phyloP scores from a whole-genome alignment of 2,888 invertebrate species.

The Macrophya alboannulata region DNA sequence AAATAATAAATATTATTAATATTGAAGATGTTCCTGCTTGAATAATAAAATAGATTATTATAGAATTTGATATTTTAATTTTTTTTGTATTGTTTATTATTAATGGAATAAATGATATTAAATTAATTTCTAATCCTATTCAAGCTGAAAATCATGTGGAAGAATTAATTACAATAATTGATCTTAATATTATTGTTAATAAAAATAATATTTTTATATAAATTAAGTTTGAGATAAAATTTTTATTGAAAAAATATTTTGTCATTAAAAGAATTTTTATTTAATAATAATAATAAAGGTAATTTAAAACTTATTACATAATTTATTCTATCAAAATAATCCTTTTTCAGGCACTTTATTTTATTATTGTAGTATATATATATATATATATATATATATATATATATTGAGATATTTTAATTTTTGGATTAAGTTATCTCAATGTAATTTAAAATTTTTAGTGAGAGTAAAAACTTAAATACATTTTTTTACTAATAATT shows the following conservation, averaged over 20 bases:
- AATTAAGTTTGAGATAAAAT: neutral
- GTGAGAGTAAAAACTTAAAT: no score
- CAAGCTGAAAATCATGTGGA: slow-evolving; percentile 81
- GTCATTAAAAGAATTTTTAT: no score
- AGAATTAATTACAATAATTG: slow-evolving; percentile 81
- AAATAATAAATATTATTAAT: slow-evolving; percentile 70
- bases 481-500: no score
- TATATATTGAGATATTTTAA: no score
- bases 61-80: slow-evolving; percentile 80
- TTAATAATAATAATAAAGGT: slow-evolving; percentile 9
- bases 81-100: slow-evolving; percentile 76
- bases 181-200: slow-evolving; percentile 80
- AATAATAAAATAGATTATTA: slow-evolving; percentile 84
- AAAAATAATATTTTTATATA: slow-evolving; percentile 81
- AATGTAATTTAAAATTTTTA: no score
- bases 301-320: slow-evolving; percentile 49
- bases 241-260: neutral
- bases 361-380: no score
- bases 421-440: no score
- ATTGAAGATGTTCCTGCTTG: slow-evolving; percentile 84
- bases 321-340: slow-evolving; percentile 84
- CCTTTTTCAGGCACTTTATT: slow-evolving; percentile 83
- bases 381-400: no score
- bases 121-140: slow-evolving; percentile 86
- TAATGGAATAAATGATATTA: slow-evolving; percentile 84